Percentiles rank a stretch among this genome's conserved stretches.
Conservation (phyloP, 2,888 invertebrate genomes). For the Ichneumon xanthorius region DNA sequence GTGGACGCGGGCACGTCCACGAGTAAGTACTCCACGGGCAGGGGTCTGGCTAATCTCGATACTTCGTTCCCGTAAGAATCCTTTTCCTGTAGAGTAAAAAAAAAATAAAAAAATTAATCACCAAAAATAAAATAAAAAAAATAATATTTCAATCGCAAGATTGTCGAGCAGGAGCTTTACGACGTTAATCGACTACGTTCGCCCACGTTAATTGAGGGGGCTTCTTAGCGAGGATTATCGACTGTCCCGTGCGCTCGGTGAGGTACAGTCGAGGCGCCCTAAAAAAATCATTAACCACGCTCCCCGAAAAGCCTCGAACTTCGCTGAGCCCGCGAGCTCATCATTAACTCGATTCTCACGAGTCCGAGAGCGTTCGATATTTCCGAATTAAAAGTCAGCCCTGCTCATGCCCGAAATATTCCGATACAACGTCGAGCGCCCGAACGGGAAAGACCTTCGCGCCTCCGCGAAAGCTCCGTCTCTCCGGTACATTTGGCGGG, state of each 20-base stretch:
- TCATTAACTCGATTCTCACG: not conserved
- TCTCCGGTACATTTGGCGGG: constrained; percentile 43
- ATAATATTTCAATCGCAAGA: not conserved
- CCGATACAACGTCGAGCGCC: not conserved
- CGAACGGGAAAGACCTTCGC: not conserved
- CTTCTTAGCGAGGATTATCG: not conserved
- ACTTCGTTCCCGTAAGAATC: constrained; percentile 99
- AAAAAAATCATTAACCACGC: constrained; percentile 1
- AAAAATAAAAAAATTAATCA: constrained; percentile 44
- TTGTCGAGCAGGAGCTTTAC: no score
- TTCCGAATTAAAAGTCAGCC: not conserved
- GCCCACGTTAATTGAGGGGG: no score
- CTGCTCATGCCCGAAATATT: not conserved
- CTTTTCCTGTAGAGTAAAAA: constrained; percentile 91
- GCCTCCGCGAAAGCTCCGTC: constrained; percentile 18
- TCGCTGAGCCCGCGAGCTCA: not conserved
- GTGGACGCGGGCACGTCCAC: constrained; percentile 98
- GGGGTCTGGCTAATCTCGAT: constrained; percentile 94
- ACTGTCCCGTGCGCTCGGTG: not conserved
- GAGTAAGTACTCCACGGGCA: constrained; percentile 98
- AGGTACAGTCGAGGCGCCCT: not conserved
- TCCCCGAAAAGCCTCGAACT: not conserved
- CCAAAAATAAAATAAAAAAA: not conserved
- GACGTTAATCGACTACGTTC: no score
- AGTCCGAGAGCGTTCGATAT: not conserved